A percentile compares a stretch with the other conserved stretches of the same genome.
These are phyloP conservation scores for Phataginus tricuspis DNA, from an alignment of 2,797 vertebrate genomes.

Conservation along the genomic window DNA sequence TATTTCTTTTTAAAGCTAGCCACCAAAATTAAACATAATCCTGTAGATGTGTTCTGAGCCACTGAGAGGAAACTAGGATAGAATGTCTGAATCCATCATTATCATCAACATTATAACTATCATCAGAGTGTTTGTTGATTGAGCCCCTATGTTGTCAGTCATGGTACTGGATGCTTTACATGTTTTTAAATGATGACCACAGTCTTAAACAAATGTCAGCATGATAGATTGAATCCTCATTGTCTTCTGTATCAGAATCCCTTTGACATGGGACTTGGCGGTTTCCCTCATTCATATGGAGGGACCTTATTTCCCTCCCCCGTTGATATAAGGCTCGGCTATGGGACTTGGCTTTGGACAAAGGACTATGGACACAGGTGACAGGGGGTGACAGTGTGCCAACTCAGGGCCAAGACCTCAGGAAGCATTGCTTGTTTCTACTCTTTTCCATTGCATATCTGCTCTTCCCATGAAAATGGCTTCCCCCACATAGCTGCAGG, in stretches of 20 bases:
- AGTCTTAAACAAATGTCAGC: neutral
- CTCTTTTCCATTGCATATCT: neutral
- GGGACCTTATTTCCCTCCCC: neutral
- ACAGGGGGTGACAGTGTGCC: neutral
- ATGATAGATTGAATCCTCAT: neutral
- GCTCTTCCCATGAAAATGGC: neutral
- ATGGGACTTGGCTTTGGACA: neutral
- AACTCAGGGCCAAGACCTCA: neutral
- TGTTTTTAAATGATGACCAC: neutral
- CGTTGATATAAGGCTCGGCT: neutral
- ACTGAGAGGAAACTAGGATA: neutral
- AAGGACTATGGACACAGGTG: neutral
- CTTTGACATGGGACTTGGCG: neutral
- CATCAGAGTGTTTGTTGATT: neutral
- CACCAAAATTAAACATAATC: neutral
- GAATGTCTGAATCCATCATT: neutral
- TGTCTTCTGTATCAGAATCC: neutral
- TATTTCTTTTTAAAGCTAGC: constrained; percentile 13
- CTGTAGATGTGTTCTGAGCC: neutral
- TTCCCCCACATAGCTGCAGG: neutral
- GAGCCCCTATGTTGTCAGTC: neutral
- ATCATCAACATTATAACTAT: neutral
- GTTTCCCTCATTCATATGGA: neutral
- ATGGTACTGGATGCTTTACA: neutral
- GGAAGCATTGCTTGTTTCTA: neutral